Base-by-base conservation (phyloP, 1,140 invertebrate genomes). In the Neodiprion lecontei region DNA sequence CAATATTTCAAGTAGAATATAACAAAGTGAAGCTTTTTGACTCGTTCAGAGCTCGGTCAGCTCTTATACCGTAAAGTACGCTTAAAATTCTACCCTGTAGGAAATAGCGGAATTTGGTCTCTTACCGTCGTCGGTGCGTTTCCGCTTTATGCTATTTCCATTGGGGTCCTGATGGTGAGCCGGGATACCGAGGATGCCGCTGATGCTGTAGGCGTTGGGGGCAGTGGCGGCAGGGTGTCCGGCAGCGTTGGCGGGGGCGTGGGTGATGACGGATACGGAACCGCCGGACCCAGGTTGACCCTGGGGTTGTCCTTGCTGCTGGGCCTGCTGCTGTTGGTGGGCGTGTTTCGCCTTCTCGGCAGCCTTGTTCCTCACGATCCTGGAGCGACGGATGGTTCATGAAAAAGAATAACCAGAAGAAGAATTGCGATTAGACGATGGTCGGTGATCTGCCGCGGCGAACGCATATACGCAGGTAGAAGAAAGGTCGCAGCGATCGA, bases 351-450 rank as follows among this genome's bases (percentile, higher is more conserved):
- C 96, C 84, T 97, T 98, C 88, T 98, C 97, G 7, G 96, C 97
- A 11, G 97, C 97, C 85, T 98, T 98, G 89, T 98, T 98, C 74
- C 97, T 91, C 67, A 98, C 97, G 88, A 98, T 98, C 90, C 96
- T 98, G 89, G 8, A 86, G 17, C 17, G 17, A 21, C 0, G 17
- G 17, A 21, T 21, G 17, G 17, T 21, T 21, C 17, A 21, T 21
- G 17, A 21, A 87, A 81, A 84, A 80, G 79, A 40, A 72, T 66
- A 76, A 69, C 67, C 17, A 69, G 17, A 69, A 69, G 9, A 61
- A 61, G n/a, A 61, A 61, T 11, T 12, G n/a, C 40, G 17, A 14
- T 17, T 17, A 65, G 10, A 61, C n/a, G 53, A 61, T 1, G n/a
- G 10, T n/a, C 53, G 10, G 1, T n/a, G 53, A 61, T 61, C 10